Conservation (phyloP, 2,113 vertebrate genomes). For the Echinops telfairi region DNA sequence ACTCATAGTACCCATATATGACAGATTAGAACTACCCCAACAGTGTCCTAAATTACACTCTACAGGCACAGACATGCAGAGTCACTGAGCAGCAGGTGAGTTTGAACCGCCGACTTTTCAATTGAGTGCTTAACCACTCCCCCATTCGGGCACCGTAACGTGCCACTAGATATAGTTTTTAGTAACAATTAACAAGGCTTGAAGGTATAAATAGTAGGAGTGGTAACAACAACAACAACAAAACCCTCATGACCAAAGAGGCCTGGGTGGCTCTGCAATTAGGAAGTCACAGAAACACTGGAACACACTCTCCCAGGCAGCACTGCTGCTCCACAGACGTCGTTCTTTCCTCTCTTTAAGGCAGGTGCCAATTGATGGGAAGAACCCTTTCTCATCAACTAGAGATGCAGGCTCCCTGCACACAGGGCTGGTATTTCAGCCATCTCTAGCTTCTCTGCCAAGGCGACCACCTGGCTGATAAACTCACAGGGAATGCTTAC, state of each 20-base stretch:
- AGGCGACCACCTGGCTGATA: background rate
- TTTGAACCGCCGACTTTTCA: background rate
- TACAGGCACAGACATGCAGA: background rate
- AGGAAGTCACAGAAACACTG: background rate
- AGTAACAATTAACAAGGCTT: conserved; percentile 14
- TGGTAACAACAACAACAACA: conserved; percentile 21
- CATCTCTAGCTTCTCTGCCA: background rate
- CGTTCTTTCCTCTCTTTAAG: background rate
- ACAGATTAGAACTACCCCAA: background rate
- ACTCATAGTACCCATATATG: background rate
- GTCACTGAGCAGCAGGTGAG: background rate
- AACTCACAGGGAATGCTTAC: background rate
- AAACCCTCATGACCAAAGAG: background rate
- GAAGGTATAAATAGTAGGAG: background rate
- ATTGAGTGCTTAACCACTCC: background rate
- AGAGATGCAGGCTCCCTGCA: background rate
- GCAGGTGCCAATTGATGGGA: background rate
- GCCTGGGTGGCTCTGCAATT: background rate
- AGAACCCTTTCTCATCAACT: background rate
- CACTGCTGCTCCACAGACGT: background rate
- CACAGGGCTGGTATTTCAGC: background rate
- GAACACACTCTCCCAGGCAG: background rate
- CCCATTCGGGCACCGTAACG: no score
- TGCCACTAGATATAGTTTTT: background rate
- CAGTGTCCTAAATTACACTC: background rate